These are phyloP conservation scores for Alsophila aescularia DNA, from an alignment of 2,888 invertebrate genomes.

Conservation along the genomic window DNA sequence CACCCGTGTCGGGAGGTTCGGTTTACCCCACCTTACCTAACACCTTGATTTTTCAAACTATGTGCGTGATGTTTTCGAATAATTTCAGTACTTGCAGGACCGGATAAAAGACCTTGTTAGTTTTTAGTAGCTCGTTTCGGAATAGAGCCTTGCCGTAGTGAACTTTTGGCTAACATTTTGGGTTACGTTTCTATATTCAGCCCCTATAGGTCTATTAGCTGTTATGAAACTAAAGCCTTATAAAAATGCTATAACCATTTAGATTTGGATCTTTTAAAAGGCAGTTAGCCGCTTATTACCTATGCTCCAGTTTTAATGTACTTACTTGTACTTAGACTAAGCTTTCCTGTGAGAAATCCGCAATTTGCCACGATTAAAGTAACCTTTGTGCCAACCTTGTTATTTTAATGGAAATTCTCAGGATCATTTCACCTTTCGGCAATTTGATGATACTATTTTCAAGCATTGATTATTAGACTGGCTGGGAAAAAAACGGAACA, in stretches of 20 bases:
- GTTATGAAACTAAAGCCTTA: constrained; percentile 12
- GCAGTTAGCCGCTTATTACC: not conserved
- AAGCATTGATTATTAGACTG: no score
- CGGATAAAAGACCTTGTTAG: constrained; percentile 26
- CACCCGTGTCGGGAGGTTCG: constrained; percentile 39
- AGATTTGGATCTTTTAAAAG: constrained; percentile 17
- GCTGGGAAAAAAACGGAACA: no score
- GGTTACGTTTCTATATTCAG: constrained; percentile 7
- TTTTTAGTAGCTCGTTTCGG: constrained; percentile 26
- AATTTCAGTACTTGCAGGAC: constrained; percentile 27
- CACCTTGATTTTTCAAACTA: constrained; percentile 74
- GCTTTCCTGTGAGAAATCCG: not conserved
- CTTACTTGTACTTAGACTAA: constrained; percentile 1
- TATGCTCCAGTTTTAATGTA: not conserved
- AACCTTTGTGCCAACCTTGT: no score
- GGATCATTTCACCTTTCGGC: no score
- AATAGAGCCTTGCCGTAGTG: constrained; percentile 16
- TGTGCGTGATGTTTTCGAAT: constrained; percentile 49
- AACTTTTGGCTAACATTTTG: constrained; percentile 8
- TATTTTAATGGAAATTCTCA: no score
- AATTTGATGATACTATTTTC: no score
- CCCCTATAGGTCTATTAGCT: constrained; percentile 1
- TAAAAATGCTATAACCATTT: constrained; percentile 1
- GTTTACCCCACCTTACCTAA: constrained; percentile 51
- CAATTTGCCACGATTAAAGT: no score